These are phyloP conservation scores for Scaptomyza reducta DNA, from an alignment of 2,888 invertebrate genomes.

Conservation along the genomic window DNA sequence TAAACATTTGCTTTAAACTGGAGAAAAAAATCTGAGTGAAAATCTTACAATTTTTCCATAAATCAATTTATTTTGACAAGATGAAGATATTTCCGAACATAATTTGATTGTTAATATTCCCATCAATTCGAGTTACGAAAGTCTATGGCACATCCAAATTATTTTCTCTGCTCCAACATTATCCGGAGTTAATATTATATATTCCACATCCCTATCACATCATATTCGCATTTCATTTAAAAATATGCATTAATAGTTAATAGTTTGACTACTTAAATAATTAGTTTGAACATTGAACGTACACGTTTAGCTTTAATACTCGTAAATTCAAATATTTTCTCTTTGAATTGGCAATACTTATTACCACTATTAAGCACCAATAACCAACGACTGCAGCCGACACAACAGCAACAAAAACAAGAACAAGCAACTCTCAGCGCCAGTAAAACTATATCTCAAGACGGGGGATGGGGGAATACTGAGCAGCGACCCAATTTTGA, in stretches of 20 bases:
- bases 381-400: conserved; percentile 10
- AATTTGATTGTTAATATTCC: too few relatives aligned
- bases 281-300: neutral
- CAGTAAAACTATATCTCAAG: conserved; percentile 31
- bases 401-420: conserved; percentile 1
- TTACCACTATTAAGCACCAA: conserved; percentile 41
- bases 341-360: conserved; percentile 61
- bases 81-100: too few relatives aligned
- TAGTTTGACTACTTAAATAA: neutral
- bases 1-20: too few relatives aligned
- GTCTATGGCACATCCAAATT: too few relatives aligned
- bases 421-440: conserved; percentile 46
- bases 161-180: too few relatives aligned
- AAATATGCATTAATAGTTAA: neutral
- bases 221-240: neutral
- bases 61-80: too few relatives aligned
- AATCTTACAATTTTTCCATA: too few relatives aligned
- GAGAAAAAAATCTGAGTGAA: too few relatives aligned
- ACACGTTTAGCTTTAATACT: conserved; percentile 20
- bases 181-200: too few relatives aligned
- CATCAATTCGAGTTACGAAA: too few relatives aligned
- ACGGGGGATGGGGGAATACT: conserved; percentile 5
- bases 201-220: neutral
- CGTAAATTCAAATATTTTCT: conserved; percentile 61
- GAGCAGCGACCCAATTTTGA: conserved; percentile 63